Evolutionary conservation across 2,797 vertebrate species (phyloP).

Genomic region (Microctenopoma steveboyesi): DNA sequence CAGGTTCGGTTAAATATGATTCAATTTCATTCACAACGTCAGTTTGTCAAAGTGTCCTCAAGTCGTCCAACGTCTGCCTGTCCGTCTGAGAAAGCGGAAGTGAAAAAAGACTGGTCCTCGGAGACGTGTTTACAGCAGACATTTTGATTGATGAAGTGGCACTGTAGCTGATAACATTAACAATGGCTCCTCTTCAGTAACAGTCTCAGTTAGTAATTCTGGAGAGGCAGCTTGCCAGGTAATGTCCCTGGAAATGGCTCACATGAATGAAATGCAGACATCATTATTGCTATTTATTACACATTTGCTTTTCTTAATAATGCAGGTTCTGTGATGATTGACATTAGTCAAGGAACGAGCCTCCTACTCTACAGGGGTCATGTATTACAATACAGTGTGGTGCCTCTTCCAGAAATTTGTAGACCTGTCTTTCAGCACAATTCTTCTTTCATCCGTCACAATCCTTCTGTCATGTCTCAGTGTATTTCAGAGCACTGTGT

Average conservation of each 20-base stretch:
- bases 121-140: not conserved
- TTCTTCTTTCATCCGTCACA: constrained; percentile 8
- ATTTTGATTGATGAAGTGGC: not conserved
- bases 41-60: not conserved
- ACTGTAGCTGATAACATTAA: constrained; percentile 5
- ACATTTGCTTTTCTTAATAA: not conserved
- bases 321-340: not conserved
- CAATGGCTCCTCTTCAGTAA: not conserved
- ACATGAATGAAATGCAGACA: constrained; percentile 2
- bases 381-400: not conserved
- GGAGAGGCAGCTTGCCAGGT: constrained; percentile 1
- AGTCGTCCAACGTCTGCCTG: not conserved
- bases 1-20: not conserved
- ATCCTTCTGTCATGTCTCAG: constrained; percentile 29
- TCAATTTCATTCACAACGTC: not conserved
- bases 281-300: constrained; percentile 21
- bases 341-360: not conserved
- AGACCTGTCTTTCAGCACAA: not conserved
- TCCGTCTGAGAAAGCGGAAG: not conserved
- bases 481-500: constrained; percentile 21
- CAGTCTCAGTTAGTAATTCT: not conserved
- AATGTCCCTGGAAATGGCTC: constrained; percentile 1
- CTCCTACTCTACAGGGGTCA: constrained; percentile 10
- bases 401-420: not conserved
- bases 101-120: not conserved